Evolutionary conservation across 2,888 invertebrate species (phyloP), one percentile per base, ranked within the genome.

Genomic region (Scaptodrosophila latifasciaeformis): DNA sequence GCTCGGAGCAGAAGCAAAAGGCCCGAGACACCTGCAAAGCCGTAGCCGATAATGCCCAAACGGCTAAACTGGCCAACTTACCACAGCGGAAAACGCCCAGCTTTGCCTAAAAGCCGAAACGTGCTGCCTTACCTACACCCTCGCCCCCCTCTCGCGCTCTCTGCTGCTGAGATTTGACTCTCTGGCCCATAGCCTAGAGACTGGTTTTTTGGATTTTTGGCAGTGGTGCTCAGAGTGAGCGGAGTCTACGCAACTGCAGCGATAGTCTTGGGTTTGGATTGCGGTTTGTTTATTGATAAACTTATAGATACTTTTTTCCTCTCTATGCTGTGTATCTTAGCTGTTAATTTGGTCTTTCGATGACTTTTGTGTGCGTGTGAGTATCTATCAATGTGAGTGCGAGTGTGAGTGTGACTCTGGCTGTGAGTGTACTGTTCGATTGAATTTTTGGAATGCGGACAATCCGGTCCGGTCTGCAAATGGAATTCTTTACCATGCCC

Each of bases 381-480:
- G 35, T 50, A 15, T 21, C 10, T 44, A 19, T 18, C 37, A 27
- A 44, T 35, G 30, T 44, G 40, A 40, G 35, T 53, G 37, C 55
- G 31, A 43, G 31, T 59, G 13, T 49, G 34, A 45, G 40, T 49
- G 24, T 53, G 51, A 17, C 29, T 56, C 35, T 13, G 30, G 39
- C 10, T 40, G 42, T 40, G 40, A 30, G 34, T 49, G 42, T 63
- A 67, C 67, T 63, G 68, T 71, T 69, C 75, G 77, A 75, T 81
- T 70, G 70, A 79, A 72, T 77, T 67, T 65, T 51, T 70, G 83
- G 82, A 82, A 82, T 82, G 82, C 81, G 83, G 82, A 81, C 80
- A 83, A 83, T 82, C 82, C 79, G 76, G 82, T 82, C 82, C 79
- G 76, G 82, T 82, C 76, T 67, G 67, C 69, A 70, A 77, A 77